Evolutionary conservation across 2,797 vertebrate genomes (phyloP).

Genomic region (Heterohyrax brucei): DNA sequence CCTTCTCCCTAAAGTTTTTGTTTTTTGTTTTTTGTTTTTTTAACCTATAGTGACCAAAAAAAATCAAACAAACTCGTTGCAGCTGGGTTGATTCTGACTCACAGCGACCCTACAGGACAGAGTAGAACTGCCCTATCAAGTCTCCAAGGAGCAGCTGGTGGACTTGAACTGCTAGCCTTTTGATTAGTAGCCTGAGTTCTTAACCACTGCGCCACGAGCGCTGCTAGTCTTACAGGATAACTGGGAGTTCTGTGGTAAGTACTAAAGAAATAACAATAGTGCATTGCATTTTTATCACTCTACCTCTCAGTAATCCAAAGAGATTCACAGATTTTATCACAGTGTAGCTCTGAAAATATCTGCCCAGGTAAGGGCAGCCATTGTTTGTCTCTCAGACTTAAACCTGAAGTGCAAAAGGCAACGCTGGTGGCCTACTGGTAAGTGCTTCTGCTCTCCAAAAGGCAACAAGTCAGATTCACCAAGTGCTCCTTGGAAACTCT

Average conservation of each 20-base stretch:
- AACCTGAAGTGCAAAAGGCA: slow-evolving; percentile 1
- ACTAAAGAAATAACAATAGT: slow-evolving; percentile 52
- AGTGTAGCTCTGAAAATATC: slow-evolving; percentile 40
- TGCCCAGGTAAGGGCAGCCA: background rate
- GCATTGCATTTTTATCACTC: background rate
- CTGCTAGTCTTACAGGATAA: background rate
- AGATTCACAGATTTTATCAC: slow-evolving; percentile 56
- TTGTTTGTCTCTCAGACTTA: background rate
- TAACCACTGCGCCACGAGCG: too few relatives aligned
- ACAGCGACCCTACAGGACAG: too few relatives aligned
- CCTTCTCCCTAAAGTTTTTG: background rate
- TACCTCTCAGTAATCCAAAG: slow-evolving; percentile 40
- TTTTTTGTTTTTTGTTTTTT: slow-evolving; percentile 20
- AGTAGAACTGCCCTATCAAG: too few relatives aligned
- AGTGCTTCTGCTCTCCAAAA: too few relatives aligned
- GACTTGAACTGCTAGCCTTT: too few relatives aligned
- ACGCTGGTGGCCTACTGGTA: too few relatives aligned
- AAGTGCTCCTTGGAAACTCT: too few relatives aligned
- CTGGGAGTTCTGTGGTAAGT: slow-evolving; percentile 53
- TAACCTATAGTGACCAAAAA: background rate
- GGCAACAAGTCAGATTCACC: too few relatives aligned
- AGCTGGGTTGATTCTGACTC: too few relatives aligned
- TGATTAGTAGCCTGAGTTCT: too few relatives aligned
- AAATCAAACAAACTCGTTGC: too few relatives aligned
- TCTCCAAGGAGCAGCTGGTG: too few relatives aligned